Evolutionary conservation across 2,113 vertebrate genomes (phyloP).

Genomic region (Nerophis lumbriciformis): DNA sequence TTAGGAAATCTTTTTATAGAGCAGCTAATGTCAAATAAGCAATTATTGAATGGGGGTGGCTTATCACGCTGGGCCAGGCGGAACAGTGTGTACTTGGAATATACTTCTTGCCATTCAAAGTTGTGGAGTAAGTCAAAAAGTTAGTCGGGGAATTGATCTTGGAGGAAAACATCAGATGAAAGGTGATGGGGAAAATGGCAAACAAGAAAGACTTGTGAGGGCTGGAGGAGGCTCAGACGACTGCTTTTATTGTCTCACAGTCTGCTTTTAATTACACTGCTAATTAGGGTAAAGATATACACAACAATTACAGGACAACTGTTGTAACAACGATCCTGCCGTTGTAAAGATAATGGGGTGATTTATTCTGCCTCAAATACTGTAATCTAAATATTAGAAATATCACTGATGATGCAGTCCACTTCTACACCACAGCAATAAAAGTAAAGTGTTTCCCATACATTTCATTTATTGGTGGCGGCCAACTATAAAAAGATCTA

Average conservation of each 20-base stretch:
- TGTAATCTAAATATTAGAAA: neutral
- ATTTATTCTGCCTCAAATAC: neutral
- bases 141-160: slow-evolving; percentile 16
- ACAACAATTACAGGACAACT: slow-evolving; percentile 19
- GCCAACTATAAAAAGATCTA: too few species aligned
- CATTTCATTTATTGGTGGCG: too few species aligned
- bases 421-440: too few species aligned
- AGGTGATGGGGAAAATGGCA: slow-evolving; percentile 41
- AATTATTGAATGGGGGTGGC: slow-evolving; percentile 57
- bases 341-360: neutral
- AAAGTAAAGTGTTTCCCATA: too few species aligned
- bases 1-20: slow-evolving; percentile 60
- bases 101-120: slow-evolving; percentile 39
- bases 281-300: slow-evolving; percentile 45
- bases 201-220: slow-evolving; percentile 27
- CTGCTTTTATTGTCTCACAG: slow-evolving; percentile 44
- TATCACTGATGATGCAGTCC: too few species aligned
- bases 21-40: slow-evolving; percentile 64
- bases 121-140: slow-evolving; percentile 58
- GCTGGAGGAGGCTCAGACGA: slow-evolving; percentile 24
- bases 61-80: slow-evolving; percentile 61
- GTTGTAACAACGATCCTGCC: neutral
- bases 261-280: slow-evolving; percentile 55
- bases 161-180: slow-evolving; percentile 18
- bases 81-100: slow-evolving; percentile 39